Evolutionary conservation across 92 coral and sea anemone species (phyloP), one percentile per base, ranked within the genome.

Genomic region (Zoanthus gigantus): DNA sequence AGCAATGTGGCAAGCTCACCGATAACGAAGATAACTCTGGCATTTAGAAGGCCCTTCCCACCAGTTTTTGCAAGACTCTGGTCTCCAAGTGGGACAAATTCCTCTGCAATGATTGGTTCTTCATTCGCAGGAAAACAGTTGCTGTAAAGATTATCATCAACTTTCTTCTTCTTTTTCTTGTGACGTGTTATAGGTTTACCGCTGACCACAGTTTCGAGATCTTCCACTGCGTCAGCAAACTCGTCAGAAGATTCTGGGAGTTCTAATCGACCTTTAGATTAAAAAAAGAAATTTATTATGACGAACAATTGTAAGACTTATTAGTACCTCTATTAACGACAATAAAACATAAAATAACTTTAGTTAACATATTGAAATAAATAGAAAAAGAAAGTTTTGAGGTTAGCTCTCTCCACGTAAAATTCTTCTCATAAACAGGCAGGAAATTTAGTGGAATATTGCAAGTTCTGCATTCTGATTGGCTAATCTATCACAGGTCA

Each of bases 1-100:
- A 37, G 42, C 42, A 37, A 37, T 37, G 42, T 37, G 42, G 2
- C 4, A 7, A 10, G 88, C 96, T 53, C 58, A 97, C 99, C 99
- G 17, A 97, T 92, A 74, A 97, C 99, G 86, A 97, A 97, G 74
- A 97, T 83, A 79, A 97, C 98, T 63, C 99, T 76, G 16, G 93
- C 98, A 75, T 97, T 92, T 76, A 97, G 78, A 66, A 95, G 84
- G 12, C 96, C 97, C 89, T 94, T 97, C 48, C 96, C 98, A 14
- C 79, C 91, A 31, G 98, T 92, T 76, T 86, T 86, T 18, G 96
- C 94, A 85, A 94, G 92, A 72, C 76, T 89, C 46, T 88, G 84
- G 32, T 94, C 98, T 73, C 93, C 92, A 29, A 97, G 90, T 29
- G 98, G 98, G 0, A 95, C 88, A 53, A 95, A 90, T 83, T 92